Conservation (phyloP, 2,113 vertebrate species). For the Ptilonorhynchus violaceus region DNA sequence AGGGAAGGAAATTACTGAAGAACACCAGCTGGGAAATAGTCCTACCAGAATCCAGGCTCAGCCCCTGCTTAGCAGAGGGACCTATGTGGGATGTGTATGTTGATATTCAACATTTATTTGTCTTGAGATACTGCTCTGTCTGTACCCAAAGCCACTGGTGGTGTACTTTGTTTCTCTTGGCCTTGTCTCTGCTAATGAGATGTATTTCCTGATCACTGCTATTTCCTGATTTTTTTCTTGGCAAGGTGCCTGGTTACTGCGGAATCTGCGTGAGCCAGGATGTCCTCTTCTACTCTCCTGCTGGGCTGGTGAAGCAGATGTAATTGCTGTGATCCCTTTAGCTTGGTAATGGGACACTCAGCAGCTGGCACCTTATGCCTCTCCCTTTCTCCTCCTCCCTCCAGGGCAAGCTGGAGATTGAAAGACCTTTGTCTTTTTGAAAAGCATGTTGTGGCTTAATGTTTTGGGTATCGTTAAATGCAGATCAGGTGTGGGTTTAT, state of each 20-base stretch:
- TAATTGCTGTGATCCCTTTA: slow-evolving; percentile 4
- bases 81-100: background rate
- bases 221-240: slow-evolving; percentile 10
- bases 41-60: background rate
- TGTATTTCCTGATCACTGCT: slow-evolving; percentile 30
- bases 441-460: background rate
- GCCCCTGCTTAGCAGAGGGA: background rate
- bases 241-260: slow-evolving; percentile 37
- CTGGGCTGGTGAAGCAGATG: slow-evolving; percentile 19
- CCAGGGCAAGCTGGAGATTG: background rate
- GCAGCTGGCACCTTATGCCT: background rate
- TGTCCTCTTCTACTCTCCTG: slow-evolving; percentile 22
- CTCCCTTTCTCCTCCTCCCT: background rate
- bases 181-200: slow-evolving; percentile 42
- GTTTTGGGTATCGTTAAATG: background rate
- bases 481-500: background rate
- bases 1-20: background rate
- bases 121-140: background rate
- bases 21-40: background rate
- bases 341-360: background rate
- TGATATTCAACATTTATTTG: background rate
- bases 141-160: background rate
- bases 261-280: slow-evolving; percentile 2
- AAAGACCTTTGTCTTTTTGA: background rate
- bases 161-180: slow-evolving; percentile 23